Conservation (phyloP, 2,113 vertebrate species). For the Silurus glanis region DNA sequence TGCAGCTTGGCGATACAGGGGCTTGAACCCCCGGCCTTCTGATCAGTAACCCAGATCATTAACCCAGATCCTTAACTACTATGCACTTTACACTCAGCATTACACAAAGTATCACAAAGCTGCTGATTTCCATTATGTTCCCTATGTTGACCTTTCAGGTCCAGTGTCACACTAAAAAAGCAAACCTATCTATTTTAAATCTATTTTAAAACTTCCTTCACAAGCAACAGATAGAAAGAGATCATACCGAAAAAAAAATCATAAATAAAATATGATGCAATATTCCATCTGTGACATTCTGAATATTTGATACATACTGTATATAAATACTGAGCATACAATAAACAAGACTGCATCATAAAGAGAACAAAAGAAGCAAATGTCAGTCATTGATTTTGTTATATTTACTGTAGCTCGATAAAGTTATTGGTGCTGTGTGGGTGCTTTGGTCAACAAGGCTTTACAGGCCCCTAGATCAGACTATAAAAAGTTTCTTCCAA, state of each 20-base stretch:
- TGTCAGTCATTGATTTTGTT: not conserved
- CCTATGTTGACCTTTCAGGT: not conserved
- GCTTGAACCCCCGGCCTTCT: no score
- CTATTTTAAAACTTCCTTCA: not conserved
- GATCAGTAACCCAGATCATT: no score
- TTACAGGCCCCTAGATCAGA: not conserved
- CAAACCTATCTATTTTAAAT: not conserved
- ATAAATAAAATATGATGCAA: not conserved
- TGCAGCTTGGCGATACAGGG: no score
- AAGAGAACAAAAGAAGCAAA: not conserved
- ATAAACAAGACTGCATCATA: slow-evolving; percentile 6
- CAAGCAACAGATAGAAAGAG: not conserved
- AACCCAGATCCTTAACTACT: no score
- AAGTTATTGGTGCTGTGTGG: not conserved
- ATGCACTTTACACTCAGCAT: no score
- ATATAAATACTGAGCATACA: not conserved
- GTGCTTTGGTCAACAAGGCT: not conserved
- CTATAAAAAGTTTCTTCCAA: not conserved
- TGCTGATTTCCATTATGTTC: not conserved
- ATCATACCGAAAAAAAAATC: not conserved
- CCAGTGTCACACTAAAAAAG: not conserved
- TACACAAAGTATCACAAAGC: no score
- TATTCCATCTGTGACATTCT: not conserved
- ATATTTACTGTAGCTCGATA: not conserved
- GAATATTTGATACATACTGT: slow-evolving; percentile 1